These are phyloP conservation scores for Garra rufa DNA, from an alignment of 2,113 vertebrate species.

Conservation along the genomic window DNA sequence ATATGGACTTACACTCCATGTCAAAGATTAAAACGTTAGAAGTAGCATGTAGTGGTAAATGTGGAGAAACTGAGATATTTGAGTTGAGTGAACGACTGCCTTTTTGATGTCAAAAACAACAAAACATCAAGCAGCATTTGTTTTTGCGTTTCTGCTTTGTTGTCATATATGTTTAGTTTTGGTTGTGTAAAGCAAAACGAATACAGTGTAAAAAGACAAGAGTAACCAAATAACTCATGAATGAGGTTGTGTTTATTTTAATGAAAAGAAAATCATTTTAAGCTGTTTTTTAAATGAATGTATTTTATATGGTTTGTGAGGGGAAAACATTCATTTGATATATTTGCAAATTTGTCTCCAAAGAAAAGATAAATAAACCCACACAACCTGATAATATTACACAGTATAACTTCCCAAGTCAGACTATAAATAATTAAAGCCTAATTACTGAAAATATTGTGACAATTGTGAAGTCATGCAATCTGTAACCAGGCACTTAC, in stretches of 20 bases:
- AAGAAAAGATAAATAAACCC: neutral
- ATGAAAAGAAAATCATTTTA: neutral
- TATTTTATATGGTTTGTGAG: neutral
- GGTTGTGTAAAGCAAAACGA: neutral
- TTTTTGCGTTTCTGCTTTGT: neutral
- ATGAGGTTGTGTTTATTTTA: neutral
- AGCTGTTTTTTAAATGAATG: neutral
- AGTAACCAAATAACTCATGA: neutral
- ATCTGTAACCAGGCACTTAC: slow-evolving; percentile 36
- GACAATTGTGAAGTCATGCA: slow-evolving; percentile 44
- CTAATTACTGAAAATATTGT: slow-evolving; percentile 54
- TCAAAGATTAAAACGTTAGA: neutral
- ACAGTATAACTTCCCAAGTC: neutral
- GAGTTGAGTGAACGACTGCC: neutral
- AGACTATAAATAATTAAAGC: slow-evolving; percentile 24
- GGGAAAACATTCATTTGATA: neutral
- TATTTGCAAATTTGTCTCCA: neutral
- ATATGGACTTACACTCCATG: slow-evolving; percentile 16
- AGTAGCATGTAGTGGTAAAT: neutral
- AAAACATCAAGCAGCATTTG: neutral
- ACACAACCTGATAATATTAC: slow-evolving; percentile 32
- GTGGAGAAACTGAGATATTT: neutral
- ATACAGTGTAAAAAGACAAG: neutral
- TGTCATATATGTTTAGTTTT: neutral
- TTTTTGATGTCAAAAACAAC: neutral